A percentile compares a stretch with the other conserved stretches of the same genome.
Evolutionary conservation across 2,797 vertebrate genomes (phyloP).

Genomic region (Melanotaenia nigrans): DNA sequence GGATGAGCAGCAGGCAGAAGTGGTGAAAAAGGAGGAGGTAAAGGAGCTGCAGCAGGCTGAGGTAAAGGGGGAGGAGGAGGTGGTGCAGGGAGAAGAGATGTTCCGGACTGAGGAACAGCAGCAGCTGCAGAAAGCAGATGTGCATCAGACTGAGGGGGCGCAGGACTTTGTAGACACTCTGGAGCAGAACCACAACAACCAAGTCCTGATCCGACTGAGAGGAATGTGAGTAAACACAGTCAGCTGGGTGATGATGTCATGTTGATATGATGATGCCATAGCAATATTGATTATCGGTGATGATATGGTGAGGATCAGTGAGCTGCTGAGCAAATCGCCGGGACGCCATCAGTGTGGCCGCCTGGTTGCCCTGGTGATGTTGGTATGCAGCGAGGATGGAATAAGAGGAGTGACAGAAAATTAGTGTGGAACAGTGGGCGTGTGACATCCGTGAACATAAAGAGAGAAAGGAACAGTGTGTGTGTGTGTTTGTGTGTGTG

Average conservation of each 20-base stretch:
- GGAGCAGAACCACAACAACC: slow-evolving; percentile 68
- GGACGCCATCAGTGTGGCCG: slow-evolving; percentile 15
- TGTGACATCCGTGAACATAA: slow-evolving; percentile 29
- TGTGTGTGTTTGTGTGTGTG: slow-evolving; percentile 1
- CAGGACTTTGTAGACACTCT: slow-evolving; percentile 60
- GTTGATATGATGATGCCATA: slow-evolving; percentile 7
- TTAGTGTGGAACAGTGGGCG: slow-evolving; percentile 33
- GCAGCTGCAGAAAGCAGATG: slow-evolving; percentile 20
- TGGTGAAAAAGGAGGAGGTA: slow-evolving; percentile 17
- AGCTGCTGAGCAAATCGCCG: not conserved
- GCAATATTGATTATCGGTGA: slow-evolving; percentile 7
- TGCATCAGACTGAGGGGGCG: slow-evolving; percentile 19
- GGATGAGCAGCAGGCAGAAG: slow-evolving; percentile 9
- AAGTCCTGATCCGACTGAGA: slow-evolving; percentile 73
- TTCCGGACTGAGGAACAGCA: slow-evolving; percentile 16
- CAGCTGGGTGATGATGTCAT: slow-evolving; percentile 33
- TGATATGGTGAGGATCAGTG: not conserved
- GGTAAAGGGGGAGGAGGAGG: slow-evolving; percentile 12
- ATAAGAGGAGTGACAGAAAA: slow-evolving; percentile 42
- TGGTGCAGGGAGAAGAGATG: slow-evolving; percentile 22
- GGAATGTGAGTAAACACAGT: slow-evolving; percentile 73
- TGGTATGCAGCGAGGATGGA: slow-evolving; percentile 21
- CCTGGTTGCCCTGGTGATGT: slow-evolving; percentile 57
- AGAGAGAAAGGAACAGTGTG: not conserved
- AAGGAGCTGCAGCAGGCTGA: slow-evolving; percentile 5